Conservation (phyloP, 1,140 invertebrate genomes). For the Bombus breviceps region DNA sequence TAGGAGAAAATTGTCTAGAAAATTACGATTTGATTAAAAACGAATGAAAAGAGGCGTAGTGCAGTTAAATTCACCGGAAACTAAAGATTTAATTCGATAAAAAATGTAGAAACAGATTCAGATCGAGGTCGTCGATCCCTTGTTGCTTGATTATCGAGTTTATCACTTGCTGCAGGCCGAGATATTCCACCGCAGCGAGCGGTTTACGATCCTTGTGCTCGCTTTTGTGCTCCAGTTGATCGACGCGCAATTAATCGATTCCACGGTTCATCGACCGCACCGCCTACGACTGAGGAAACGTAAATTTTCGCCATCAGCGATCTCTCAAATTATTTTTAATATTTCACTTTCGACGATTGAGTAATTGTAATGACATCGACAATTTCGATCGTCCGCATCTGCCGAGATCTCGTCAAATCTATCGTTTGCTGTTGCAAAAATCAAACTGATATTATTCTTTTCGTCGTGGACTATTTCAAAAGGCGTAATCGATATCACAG, state of each 20-base stretch:
- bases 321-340: background rate
- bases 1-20: no score
- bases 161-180: background rate
- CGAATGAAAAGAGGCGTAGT: no score
- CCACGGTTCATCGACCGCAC: background rate
- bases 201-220: background rate
- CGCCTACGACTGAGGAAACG: background rate
- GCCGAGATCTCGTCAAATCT: no score
- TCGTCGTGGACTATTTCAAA: background rate
- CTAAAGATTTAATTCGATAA: no score
- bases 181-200: background rate
- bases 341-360: background rate
- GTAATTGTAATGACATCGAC: background rate
- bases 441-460: no score
- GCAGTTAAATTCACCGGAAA: no score
- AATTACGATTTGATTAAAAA: no score
- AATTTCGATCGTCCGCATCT: no score
- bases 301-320: background rate
- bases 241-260: slow-evolving; percentile 11
- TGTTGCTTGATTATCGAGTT: background rate
- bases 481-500: no score
- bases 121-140: background rate
- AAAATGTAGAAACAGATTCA: no score
- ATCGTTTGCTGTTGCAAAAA: no score
- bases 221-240: slow-evolving; percentile 18